Percentiles rank a stretch among this genome's conserved stretches.
These are phyloP conservation scores for Drosophila cognata DNA, from an alignment of 2,888 invertebrate species.

Conservation along the genomic window DNA sequence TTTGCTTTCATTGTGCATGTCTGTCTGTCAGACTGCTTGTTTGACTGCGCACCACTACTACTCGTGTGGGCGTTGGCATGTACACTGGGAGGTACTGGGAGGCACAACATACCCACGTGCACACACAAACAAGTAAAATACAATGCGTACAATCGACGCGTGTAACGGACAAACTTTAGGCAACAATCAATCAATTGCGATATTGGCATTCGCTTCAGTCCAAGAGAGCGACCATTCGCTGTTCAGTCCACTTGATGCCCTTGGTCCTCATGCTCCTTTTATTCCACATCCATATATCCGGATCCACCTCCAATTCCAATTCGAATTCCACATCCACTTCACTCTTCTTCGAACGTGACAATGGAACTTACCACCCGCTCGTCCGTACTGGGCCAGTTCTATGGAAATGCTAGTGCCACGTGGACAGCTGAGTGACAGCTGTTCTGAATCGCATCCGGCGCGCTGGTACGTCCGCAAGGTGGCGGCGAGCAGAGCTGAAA, in stretches of 20 bases:
- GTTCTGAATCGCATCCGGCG: constrained; percentile 96
- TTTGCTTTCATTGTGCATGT: constrained; percentile 40
- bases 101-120: constrained; percentile 43
- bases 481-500: constrained; percentile 94
- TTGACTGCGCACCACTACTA: constrained; percentile 20
- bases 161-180: constrained; percentile 69
- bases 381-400: constrained; percentile 95
- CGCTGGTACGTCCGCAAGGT: constrained; percentile 96
- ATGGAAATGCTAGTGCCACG: constrained; percentile 96
- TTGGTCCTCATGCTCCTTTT: neutral
- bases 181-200: constrained; percentile 72
- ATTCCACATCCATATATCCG: constrained; percentile 1
- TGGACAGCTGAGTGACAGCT: constrained; percentile 94
- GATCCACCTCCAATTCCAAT: constrained; percentile 8
- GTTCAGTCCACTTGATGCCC: constrained; percentile 38
- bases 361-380: constrained; percentile 84
- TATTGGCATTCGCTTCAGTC: constrained; percentile 54
- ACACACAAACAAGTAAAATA: constrained; percentile 63
- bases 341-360: constrained; percentile 45
- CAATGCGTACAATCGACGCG: constrained; percentile 67
- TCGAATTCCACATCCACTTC: constrained; percentile 2
- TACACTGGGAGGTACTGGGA: constrained; percentile 19
- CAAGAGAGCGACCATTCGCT: constrained; percentile 34
- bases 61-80: constrained; percentile 20
- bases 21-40: constrained; percentile 25